These are phyloP conservation scores for Morbakka virulenta DNA, from an alignment of 30 jellyfish, hydroid and myxozoan species.

Conservation along the genomic window DNA sequence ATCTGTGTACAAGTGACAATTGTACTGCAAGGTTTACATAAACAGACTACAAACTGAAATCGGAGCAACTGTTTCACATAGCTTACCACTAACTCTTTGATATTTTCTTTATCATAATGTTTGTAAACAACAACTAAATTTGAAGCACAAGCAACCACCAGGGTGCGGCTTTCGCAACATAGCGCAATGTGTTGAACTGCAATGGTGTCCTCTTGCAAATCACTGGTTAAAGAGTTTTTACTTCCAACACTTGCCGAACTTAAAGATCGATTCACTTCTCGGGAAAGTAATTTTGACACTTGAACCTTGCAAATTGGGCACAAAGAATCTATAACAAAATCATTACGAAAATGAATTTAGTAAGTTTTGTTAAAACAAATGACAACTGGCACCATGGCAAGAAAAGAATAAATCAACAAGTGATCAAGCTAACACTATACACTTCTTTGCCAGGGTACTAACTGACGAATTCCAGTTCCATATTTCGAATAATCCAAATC, in stretches of 20 bases:
- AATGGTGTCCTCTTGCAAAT: constrained; percentile 68
- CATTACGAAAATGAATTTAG: too few relatives aligned
- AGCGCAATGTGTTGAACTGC: constrained; percentile 80
- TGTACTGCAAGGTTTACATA: background rate
- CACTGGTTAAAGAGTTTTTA: constrained; percentile 64
- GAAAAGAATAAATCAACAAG: too few relatives aligned
- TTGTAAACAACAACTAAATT: constrained; percentile 65
- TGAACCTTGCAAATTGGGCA: constrained; percentile 59
- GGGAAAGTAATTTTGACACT: constrained; percentile 75
- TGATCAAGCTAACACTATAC: too few relatives aligned
- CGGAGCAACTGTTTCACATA: too few relatives aligned
- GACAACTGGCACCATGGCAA: too few relatives aligned
- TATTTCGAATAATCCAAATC: too few relatives aligned
- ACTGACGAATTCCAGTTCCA: too few relatives aligned
- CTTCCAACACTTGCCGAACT: constrained; percentile 74
- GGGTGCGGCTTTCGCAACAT: constrained; percentile 59
- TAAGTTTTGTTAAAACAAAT: too few relatives aligned
- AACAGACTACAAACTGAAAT: too few relatives aligned
- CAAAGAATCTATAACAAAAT: constrained; percentile 48
- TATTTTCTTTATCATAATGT: constrained; percentile 63
- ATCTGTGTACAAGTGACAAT: too few relatives aligned
- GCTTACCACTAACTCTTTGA: constrained; percentile 70
- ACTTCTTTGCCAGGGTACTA: too few relatives aligned
- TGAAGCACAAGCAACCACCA: constrained; percentile 77
- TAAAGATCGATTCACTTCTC: constrained; percentile 21